Conservation (phyloP, 2,113 vertebrate genomes). For the Mustelus asterias region DNA sequence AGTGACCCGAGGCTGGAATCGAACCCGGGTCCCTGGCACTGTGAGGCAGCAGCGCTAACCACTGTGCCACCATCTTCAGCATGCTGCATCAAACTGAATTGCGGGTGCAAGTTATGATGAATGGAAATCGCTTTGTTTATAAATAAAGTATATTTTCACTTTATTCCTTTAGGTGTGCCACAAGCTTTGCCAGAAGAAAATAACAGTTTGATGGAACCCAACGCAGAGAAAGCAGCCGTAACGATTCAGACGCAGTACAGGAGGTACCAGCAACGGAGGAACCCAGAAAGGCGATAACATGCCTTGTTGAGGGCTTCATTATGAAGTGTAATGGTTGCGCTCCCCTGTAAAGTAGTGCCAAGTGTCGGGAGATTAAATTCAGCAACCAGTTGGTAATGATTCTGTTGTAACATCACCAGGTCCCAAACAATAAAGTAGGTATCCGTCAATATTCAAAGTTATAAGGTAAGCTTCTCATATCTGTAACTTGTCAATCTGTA, state of each 20-base stretch:
- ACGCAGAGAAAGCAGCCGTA: slow-evolving; percentile 58
- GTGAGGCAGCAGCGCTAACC: too few relatives aligned
- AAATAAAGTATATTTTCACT: neutral
- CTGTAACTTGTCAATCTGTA: neutral
- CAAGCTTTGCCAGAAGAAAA: neutral
- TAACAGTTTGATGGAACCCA: slow-evolving; percentile 2
- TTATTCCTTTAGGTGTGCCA: neutral
- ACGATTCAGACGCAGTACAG: slow-evolving; percentile 74
- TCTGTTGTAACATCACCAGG: neutral
- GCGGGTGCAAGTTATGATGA: too few relatives aligned
- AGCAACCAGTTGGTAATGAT: neutral
- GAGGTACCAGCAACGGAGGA: slow-evolving; percentile 72
- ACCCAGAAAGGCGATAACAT: neutral
- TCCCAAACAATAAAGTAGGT: neutral
- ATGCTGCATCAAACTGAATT: neutral
- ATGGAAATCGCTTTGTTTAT: neutral
- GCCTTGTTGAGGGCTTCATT: neutral
- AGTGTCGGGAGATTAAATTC: neutral
- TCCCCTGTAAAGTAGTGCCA: neutral
- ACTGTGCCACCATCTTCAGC: neutral
- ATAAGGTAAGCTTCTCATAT: neutral
- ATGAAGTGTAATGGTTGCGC: neutral
- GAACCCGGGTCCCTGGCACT: too few relatives aligned
- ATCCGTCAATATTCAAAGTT: neutral
- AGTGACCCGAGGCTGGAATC: too few relatives aligned